Base-by-base conservation (phyloP, 2,797 vertebrate genomes). In the Crocodylus rhombifer region DNA sequence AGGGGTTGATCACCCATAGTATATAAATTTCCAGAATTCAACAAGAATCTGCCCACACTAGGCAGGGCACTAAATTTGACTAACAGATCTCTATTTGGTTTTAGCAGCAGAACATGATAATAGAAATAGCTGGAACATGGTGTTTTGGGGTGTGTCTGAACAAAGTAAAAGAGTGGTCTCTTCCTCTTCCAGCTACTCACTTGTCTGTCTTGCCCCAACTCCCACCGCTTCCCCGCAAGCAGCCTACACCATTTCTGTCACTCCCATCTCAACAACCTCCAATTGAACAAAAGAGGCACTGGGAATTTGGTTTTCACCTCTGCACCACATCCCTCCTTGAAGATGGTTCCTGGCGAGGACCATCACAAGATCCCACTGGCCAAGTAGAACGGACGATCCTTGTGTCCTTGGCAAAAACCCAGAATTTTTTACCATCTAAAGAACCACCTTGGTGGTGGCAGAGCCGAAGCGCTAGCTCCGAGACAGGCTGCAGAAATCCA, bases 401-500 rank as follows among this genome's bases (percentile, higher is more conserved):
- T 63, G 64, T 25, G 30, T 57, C 4, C 3, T 20, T 33, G 36
- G 30, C 67, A 69, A 14, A 21, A 69, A 33, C 14, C 67, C 23
- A 36, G 10, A 12, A 20, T 69, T 36, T 69, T 69, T 36, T 36
- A 13, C 20, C 21, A 18, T 36, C 65, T 21, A 69, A 69, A 36
- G 33, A 69, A 65, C 26, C 7, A 28, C 11, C 14, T 14, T 10
- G 5, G 16, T 11, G 13, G 20, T 63, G 25, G 14, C 42, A 28
- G 26, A 67, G 21, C 23, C 23, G 51, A 12, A 42, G 16, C 20
- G 23, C 36, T 21, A 60, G 62, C 57, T 56, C 2, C 1, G 57
- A 0, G 0, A 56, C 17, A 2, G 5, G 2, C 36, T 62, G 33
- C 14, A 69, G 21, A 76, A 82, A 42, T n/a, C n/a, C 36, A 84